phyloP scores from a whole-genome alignment of 2,113 vertebrate species.

The Upupa epops region DNA sequence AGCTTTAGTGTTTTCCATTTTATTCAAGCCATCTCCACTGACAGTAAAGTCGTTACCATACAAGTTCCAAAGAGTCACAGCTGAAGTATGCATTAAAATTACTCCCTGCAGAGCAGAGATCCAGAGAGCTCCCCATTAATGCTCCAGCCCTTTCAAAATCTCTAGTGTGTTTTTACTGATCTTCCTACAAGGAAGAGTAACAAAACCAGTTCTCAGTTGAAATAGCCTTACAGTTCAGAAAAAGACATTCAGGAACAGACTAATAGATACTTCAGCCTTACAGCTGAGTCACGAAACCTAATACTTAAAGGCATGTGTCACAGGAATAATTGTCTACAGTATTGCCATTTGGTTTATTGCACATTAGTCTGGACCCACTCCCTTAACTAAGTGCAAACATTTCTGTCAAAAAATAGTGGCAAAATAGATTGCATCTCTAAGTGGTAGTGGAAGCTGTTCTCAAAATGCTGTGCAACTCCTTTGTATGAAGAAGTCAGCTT shows the following conservation, averaged over 20 bases:
- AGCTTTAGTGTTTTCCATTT: conserved; percentile 40
- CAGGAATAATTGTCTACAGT: background rate
- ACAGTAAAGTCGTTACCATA: conserved; percentile 46
- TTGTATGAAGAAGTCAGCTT: background rate
- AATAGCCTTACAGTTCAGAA: conserved; percentile 10
- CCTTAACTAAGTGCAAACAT: background rate
- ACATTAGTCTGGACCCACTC: background rate
- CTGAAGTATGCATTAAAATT: conserved; percentile 47
- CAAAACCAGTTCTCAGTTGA: conserved; percentile 18
- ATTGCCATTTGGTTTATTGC: background rate
- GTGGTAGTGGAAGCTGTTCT: background rate
- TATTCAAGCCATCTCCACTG: conserved; percentile 4
- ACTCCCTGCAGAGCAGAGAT: conserved; percentile 42
- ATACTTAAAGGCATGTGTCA: background rate
- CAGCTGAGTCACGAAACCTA: background rate
- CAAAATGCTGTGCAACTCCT: background rate
- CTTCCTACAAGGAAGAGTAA: background rate
- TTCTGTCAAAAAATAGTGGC: background rate
- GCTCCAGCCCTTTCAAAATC: conserved; percentile 1
- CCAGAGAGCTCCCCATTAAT: conserved; percentile 30
- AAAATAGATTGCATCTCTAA: background rate
- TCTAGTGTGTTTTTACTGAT: conserved; percentile 1
- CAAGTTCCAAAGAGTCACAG: conserved; percentile 36
- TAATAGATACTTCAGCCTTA: background rate
- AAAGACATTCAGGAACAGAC: background rate